Conservation (phyloP, 1,140 invertebrate species). For the Penaeus indicus region DNA sequence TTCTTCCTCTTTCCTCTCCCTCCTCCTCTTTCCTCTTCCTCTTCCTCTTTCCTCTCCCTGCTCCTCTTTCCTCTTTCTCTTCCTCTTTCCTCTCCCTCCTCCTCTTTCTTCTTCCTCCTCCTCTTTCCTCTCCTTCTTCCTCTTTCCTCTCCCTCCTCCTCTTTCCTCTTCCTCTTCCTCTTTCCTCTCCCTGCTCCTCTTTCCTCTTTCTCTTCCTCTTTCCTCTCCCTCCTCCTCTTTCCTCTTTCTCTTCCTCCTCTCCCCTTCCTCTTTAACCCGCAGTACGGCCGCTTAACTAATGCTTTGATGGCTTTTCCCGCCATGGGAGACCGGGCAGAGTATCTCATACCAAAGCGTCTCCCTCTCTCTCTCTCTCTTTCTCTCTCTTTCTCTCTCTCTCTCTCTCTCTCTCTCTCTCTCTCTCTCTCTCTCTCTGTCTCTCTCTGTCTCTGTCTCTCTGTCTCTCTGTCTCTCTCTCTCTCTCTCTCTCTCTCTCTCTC, state of each 20-base stretch:
- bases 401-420: slow-evolving; percentile 15
- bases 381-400: slow-evolving; percentile 23
- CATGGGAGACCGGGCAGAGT: no score
- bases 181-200: not conserved
- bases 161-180: not conserved
- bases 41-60: not conserved
- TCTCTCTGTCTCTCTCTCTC: not conserved
- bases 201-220: not conserved
- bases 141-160: not conserved
- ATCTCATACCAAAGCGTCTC: no score
- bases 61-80: not conserved
- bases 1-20: not conserved
- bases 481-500: not conserved
- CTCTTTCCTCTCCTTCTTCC: no score
- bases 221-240: no score
- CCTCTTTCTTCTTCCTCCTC: not conserved
- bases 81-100: not conserved
- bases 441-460: not conserved
- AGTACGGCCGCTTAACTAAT: no score
- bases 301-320: no score
- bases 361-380: slow-evolving; percentile 1
- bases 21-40: not conserved
- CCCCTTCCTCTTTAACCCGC: no score
- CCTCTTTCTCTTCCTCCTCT: no score
- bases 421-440: no score